Evolutionary conservation across 2,888 invertebrate species (phyloP).

Genomic region (Pachymerium ferrugineum): DNA sequence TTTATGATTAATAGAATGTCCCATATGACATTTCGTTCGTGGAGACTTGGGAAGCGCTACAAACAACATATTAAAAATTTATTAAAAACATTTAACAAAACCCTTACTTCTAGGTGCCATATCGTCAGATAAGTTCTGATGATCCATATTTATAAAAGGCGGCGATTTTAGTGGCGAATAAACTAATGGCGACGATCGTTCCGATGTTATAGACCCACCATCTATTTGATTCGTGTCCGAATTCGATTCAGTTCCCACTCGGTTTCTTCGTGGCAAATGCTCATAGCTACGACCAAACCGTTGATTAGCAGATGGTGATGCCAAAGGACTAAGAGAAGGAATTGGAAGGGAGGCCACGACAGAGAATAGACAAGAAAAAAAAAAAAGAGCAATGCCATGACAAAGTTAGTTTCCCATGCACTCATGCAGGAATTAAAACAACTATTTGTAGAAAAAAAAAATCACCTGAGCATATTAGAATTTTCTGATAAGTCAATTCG

Average conservation of each 20-base stretch:
- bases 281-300: conserved; percentile 45
- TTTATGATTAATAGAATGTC: conserved; percentile 77
- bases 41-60: conserved; percentile 57
- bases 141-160: background rate
- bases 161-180: conserved; percentile 41
- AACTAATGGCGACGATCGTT: conserved; percentile 49
- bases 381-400: conserved; percentile 27
- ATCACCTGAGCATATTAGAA: background rate
- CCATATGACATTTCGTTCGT: conserved; percentile 74
- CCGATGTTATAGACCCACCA: conserved; percentile 39
- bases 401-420: conserved; percentile 7
- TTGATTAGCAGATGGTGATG: conserved; percentile 34
- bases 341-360: background rate
- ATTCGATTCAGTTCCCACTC: conserved; percentile 55
- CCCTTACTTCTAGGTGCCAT: background rate
- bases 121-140: background rate
- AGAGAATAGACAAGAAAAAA: conserved; percentile 15
- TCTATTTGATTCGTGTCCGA: conserved; percentile 41
- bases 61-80: conserved; percentile 34
- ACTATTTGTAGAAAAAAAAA: background rate
- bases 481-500: conserved; percentile 50
- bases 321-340: conserved; percentile 19
- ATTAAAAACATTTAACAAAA: background rate
- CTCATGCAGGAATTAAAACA: background rate
- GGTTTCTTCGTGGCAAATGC: conserved; percentile 43